Conservation (phyloP, 2,888 invertebrate genomes). For the Apotomis betuletana region DNA sequence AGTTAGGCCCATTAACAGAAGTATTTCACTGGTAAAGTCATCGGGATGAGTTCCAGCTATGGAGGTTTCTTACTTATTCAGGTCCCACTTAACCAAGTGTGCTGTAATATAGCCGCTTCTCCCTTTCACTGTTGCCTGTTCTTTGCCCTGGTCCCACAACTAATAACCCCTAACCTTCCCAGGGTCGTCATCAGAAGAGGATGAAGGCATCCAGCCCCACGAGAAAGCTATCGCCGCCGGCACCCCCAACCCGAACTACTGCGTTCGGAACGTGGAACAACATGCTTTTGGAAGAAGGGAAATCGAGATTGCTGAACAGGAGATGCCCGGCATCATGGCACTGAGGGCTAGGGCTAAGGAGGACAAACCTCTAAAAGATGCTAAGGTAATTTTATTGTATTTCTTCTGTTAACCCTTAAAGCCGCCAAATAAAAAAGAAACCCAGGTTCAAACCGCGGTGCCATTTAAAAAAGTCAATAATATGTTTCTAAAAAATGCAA, state of each 20-base stretch:
- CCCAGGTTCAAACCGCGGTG: too few relatives aligned
- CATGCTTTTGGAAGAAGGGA: conserved; percentile 97
- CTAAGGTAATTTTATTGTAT: conserved; percentile 83
- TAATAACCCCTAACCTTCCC: conserved; percentile 47
- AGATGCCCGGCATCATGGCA: conserved; percentile 99
- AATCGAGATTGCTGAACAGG: conserved; percentile 99
- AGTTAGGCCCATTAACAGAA: too few relatives aligned
- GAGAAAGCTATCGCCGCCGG: conserved; percentile 96
- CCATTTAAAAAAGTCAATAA: too few relatives aligned
- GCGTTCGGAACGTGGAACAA: conserved; percentile 96
- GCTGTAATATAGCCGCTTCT: too few relatives aligned
- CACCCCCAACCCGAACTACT: conserved; percentile 93
- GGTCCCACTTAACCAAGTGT: too few relatives aligned
- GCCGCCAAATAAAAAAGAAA: too few relatives aligned
- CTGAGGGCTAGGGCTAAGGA: conserved; percentile 94
- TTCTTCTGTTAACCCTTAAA: not conserved
- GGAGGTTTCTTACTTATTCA: too few relatives aligned
- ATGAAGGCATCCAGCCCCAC: conserved; percentile 92
- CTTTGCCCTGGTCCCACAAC: not conserved
- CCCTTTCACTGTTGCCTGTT: too few relatives aligned
- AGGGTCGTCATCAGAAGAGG: conserved; percentile 97
- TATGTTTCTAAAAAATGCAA: too few relatives aligned
- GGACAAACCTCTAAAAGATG: conserved; percentile 97
- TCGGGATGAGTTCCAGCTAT: too few relatives aligned
- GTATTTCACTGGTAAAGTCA: too few relatives aligned